Base-by-base conservation (phyloP, 2,113 vertebrate species). In the Sinocyclocheilus anophthalmus region DNA sequence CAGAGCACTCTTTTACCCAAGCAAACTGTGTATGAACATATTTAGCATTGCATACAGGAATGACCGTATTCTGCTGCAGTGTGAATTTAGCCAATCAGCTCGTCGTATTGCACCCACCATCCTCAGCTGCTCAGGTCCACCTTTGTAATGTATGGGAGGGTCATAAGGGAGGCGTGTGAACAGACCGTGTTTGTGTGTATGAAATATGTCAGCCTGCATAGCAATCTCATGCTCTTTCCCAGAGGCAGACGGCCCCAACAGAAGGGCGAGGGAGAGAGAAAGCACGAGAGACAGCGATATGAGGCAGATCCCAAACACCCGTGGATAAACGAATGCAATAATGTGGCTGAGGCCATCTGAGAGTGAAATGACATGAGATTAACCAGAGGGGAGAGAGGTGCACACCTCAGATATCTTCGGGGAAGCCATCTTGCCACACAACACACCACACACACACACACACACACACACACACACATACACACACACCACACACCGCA, bases 361-460 rank as follows among this genome's bases (percentile, higher is more conserved):
- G 80, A 84, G 81, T 48, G 81, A 87, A 84, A 87, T 70, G 81
- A 67, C 80, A 77, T 63, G 59, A 87, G 73, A 87, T 83, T 73
- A 83, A 87, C 85, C 80, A 70, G 81, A 77, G 67, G 57, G 75
- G 72, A 87, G 45, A 57, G 37, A 82, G 61, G 80, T 69, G 63
- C 45, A 61, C 45, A 81, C 59, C 78, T 81, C 78, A 65, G 53
- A 80, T 80, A 59, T 73, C 78, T 57, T 57, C 55, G 20, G 55
- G 55, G 55, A n/a, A 57, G 18, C 18, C n/a, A n/a, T 57, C 55
- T n/a, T 57, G 55, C 18, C 53, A 33, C 67, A 26, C 55, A 80
- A 26, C 42, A 2, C 12, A 10, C n/a, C 26, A 57, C 50, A 33
- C 67, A 26, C 55, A 80, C 55, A 80, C 50, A 61, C 10, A 48